Evolutionary conservation across 2,113 vertebrate species (phyloP), one percentile per base, ranked within the genome.

Genomic region (Acanthisitta chloris): DNA sequence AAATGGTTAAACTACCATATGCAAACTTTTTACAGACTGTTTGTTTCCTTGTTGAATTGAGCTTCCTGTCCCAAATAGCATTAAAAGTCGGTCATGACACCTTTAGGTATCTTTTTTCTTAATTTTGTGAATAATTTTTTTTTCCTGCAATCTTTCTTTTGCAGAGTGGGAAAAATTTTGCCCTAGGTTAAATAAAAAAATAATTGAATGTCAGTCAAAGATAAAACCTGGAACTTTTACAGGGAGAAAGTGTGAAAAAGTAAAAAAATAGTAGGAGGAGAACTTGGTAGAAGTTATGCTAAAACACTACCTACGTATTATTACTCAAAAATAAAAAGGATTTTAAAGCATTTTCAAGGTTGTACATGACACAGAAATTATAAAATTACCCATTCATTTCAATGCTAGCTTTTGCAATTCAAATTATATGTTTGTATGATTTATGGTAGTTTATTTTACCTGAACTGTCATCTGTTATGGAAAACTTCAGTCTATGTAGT

Each of bases 191-290:
- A 66, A 86, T 85, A 62, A 69, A 46, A 46, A 20, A 36, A 69
- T n/a, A 71, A n/a, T 23, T 19, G 36, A 48, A 80, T 1, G 4
- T 86, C 69, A 78, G 17, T 46, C 43, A 51, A 69, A 84, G 72
- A 92, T 42, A 83, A 81, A 86, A 88, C 28, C 55, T 91, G 86
- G 65, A 92, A 82, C 4, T 17, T 80, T 80, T 82, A 88, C 81
- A 92, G 23, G 15, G 57, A 51, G 61, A 21, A 93, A 72, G 62
- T 77, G 52, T 72, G 49, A 96, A 93, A 36, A 67, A 93, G 34
- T 57, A 2, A 26, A 88, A 86, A 91, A 74, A 34, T 55, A 46
- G 46, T 70, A 36, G 36, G 81, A 90, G 55, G 34, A 9, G 11
- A 66, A 64, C 8, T 69, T 81, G 29, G 14, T 67, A 40, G 52